Conservation (phyloP, 2,888 invertebrate genomes). For the Caenorhabditis angaria region DNA sequence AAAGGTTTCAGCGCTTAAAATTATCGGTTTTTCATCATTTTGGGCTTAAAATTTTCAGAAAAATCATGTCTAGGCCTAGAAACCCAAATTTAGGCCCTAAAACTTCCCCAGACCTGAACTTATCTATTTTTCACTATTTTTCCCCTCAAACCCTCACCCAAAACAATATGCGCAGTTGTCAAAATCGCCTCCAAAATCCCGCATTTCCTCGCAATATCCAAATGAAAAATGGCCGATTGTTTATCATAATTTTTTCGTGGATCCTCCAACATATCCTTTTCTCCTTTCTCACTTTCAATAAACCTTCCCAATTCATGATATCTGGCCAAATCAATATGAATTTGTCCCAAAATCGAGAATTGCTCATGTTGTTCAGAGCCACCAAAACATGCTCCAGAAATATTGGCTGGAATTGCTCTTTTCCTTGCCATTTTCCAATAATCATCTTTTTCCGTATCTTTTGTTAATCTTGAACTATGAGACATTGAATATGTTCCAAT, state of each 20-base stretch:
- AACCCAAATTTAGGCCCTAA: too few relatives aligned
- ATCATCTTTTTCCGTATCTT: conserved; percentile 61
- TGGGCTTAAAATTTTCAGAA: too few relatives aligned
- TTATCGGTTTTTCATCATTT: too few relatives aligned
- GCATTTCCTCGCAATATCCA: conserved; percentile 76
- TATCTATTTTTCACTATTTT: conserved; percentile 75
- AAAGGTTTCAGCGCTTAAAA: too few relatives aligned
- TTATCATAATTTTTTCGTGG: conserved; percentile 73
- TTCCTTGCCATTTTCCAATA: conserved; percentile 60
- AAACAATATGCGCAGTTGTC: conserved; percentile 74
- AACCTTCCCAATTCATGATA: conserved; percentile 77
- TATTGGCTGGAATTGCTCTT: conserved; percentile 61
- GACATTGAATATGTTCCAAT: conserved; percentile 43
- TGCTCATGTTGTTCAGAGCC: conserved; percentile 48
- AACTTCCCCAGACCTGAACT: too few relatives aligned
- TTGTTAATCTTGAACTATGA: conserved; percentile 53
- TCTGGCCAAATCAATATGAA: conserved; percentile 76
- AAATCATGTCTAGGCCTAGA: too few relatives aligned
- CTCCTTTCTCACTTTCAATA: conserved; percentile 51
- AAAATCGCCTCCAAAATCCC: conserved; percentile 76
- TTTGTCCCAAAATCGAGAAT: conserved; percentile 75
- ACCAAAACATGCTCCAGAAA: conserved; percentile 70
- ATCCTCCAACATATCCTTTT: conserved; percentile 36
- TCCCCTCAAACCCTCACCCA: conserved; percentile 74
- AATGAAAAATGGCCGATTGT: conserved; percentile 76